Evolutionary conservation across 2,797 vertebrate species (phyloP).

Genomic region (Champsocephalus esox): DNA sequence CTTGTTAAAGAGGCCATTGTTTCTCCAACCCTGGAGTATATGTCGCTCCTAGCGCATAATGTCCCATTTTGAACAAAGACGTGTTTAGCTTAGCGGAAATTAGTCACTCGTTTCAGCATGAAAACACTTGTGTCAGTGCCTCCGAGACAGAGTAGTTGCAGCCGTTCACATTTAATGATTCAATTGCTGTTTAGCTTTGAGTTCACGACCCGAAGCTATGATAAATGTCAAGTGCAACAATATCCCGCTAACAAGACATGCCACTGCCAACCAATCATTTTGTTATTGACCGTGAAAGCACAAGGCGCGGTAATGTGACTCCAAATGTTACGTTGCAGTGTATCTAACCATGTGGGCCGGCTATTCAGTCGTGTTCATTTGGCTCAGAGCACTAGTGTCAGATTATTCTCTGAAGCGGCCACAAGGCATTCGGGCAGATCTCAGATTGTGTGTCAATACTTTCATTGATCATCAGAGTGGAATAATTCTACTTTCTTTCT

Average conservation of each 20-base stretch:
- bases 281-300: conserved; percentile 74
- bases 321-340: conserved; percentile 66
- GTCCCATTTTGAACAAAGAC: conserved; percentile 79
- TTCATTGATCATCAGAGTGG: conserved; percentile 13
- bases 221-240: conserved; percentile 83
- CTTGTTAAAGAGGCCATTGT: conserved; percentile 71
- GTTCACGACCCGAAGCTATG: conserved; percentile 78
- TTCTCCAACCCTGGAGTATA: conserved; percentile 41
- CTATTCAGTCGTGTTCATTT: conserved; percentile 45
- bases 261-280: conserved; percentile 78
- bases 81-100: conserved; percentile 76
- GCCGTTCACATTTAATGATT: conserved; percentile 79
- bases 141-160: conserved; percentile 62
- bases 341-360: conserved; percentile 54
- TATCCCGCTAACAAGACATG: conserved; percentile 78
- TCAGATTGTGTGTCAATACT: conserved; percentile 31
- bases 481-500: not conserved
- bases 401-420: conserved; percentile 35
- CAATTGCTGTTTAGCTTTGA: conserved; percentile 72
- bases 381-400: conserved; percentile 43
- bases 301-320: conserved; percentile 71
- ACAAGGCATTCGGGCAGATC: conserved; percentile 24
- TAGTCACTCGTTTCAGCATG: conserved; percentile 81
- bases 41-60: conserved; percentile 68
- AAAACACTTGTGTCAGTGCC: conserved; percentile 79